Evolutionary conservation across 2,797 vertebrate species (phyloP).

Genomic region (Anomalospiza imberbis): DNA sequence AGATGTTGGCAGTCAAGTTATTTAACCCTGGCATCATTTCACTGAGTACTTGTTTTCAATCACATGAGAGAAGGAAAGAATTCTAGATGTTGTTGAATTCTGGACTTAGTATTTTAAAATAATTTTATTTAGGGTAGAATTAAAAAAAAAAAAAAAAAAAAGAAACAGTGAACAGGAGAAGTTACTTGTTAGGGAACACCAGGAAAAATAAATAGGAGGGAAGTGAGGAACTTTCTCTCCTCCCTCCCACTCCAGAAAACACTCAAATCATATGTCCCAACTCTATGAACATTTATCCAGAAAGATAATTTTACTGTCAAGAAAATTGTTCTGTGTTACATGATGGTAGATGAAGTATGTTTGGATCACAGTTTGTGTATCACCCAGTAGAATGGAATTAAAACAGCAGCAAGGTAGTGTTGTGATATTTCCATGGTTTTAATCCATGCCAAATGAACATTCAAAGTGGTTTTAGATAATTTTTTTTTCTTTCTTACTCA

Average conservation of each 20-base stretch:
- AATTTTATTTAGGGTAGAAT: background rate
- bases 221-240: background rate
- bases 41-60: conserved; percentile 3
- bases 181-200: background rate
- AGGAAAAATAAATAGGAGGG: background rate
- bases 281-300: background rate
- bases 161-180: background rate
- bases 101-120: background rate
- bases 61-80: background rate
- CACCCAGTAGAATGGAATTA: background rate
- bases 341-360: background rate
- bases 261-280: background rate
- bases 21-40: conserved; percentile 17
- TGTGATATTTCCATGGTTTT: background rate
- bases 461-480: background rate
- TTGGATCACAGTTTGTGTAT: background rate
- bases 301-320: background rate
- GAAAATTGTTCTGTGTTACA: background rate
- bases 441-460: background rate
- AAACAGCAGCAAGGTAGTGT: background rate
- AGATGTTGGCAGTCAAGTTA: background rate
- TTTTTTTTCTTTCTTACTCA: background rate
- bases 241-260: background rate
- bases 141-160: background rate
- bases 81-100: background rate